These are phyloP conservation scores for Tachysurus vachellii DNA, from an alignment of 2,113 vertebrate species.

Conservation along the genomic window DNA sequence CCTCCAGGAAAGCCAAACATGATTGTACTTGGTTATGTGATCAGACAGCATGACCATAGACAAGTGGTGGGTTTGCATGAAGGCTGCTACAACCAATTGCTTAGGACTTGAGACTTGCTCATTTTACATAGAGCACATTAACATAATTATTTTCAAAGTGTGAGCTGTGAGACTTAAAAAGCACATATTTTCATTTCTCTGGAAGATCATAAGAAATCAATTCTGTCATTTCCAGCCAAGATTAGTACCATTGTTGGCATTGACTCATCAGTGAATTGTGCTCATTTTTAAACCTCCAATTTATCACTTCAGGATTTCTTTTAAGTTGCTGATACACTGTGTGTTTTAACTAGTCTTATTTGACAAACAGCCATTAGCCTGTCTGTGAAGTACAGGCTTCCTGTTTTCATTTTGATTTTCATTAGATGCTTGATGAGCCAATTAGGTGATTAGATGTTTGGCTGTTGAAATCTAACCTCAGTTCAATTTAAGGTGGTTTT, in stretches of 20 bases:
- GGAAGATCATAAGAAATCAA: background rate
- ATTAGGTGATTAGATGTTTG: background rate
- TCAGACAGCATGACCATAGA: slow-evolving; percentile 4
- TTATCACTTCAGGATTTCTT: background rate
- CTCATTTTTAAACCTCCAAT: background rate
- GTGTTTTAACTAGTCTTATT: background rate
- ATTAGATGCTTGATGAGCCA: background rate
- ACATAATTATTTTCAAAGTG: background rate
- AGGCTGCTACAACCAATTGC: background rate
- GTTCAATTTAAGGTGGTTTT: background rate
- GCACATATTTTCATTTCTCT: background rate
- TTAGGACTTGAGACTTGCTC: background rate
- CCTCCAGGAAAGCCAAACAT: slow-evolving; percentile 13
- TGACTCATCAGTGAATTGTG: background rate
- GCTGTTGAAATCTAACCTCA: background rate
- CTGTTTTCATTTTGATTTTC: background rate
- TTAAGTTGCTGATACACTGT: background rate
- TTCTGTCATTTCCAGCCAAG: background rate
- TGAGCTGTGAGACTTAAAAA: background rate
- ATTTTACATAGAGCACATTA: background rate
- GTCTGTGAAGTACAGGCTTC: background rate
- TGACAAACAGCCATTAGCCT: background rate
- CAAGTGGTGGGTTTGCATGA: slow-evolving; percentile 16
- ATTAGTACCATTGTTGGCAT: background rate
- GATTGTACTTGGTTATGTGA: background rate